phyloP scores from a whole-genome alignment of 2,113 vertebrate species.

The Prietella phreatophila region DNA sequence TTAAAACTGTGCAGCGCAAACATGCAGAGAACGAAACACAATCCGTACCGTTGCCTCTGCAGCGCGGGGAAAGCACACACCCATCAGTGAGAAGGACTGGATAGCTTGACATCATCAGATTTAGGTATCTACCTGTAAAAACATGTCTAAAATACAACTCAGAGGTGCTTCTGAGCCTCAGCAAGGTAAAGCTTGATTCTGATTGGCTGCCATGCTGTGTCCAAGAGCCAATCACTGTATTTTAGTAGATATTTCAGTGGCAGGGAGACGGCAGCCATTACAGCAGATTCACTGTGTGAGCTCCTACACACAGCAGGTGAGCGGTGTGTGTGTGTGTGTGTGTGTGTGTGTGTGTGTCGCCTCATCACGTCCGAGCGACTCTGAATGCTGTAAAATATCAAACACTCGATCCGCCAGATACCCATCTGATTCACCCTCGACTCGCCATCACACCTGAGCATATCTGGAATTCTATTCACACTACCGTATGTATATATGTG shows the following conservation, averaged over 20 bases:
- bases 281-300: neutral
- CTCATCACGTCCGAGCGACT: slow-evolving; percentile 24
- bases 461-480: slow-evolving; percentile 75
- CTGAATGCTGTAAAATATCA: slow-evolving; percentile 29
- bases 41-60: slow-evolving; percentile 67
- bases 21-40: slow-evolving; percentile 62
- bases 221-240: neutral
- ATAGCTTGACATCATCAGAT: neutral
- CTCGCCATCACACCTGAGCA: slow-evolving; percentile 69
- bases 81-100: neutral
- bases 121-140: neutral
- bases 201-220: neutral
- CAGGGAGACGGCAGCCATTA: neutral
- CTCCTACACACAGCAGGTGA: slow-evolving; percentile 44
- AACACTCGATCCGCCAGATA: slow-evolving; percentile 58
- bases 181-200: neutral
- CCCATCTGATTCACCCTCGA: slow-evolving; percentile 66
- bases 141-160: neutral
- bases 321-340: slow-evolving; percentile 52
- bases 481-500: slow-evolving; percentile 32
- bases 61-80: slow-evolving; percentile 49
- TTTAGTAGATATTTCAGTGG: neutral
- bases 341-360: slow-evolving; percentile 33
- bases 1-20: slow-evolving; percentile 64
- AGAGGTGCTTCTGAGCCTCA: neutral